These are phyloP conservation scores for Eupithecia centaureata DNA, from an alignment of 2,888 invertebrate genomes.

Conservation along the genomic window DNA sequence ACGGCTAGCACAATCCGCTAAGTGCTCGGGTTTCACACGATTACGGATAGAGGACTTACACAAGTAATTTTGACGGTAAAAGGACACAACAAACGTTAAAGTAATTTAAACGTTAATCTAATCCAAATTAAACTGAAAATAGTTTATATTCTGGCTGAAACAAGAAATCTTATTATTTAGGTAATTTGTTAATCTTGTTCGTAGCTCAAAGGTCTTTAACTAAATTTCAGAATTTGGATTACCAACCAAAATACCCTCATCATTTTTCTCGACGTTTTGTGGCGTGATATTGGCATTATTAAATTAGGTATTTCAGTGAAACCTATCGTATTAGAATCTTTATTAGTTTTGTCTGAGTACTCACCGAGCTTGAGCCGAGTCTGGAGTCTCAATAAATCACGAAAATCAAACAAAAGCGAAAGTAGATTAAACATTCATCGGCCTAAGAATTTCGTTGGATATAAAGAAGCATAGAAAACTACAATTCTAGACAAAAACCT, in stretches of 20 bases:
- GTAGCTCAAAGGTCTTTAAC: conserved; percentile 4
- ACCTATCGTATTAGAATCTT: conserved; percentile 8
- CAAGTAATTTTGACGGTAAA: neutral
- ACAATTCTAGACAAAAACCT: conserved; percentile 20
- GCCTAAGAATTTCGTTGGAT: conserved; percentile 13
- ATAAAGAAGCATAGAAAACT: conserved; percentile 6
- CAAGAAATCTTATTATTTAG: neutral
- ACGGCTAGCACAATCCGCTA: conserved; percentile 45
- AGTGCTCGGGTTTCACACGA: conserved; percentile 26
- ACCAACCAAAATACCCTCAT: conserved; percentile 25
- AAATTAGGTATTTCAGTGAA: conserved; percentile 15
- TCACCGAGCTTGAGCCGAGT: neutral
- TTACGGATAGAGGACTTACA: conserved; percentile 9
- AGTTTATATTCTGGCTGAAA: neutral
- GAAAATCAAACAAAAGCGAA: conserved; percentile 3
- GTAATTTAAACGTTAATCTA: neutral
- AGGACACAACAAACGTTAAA: neutral
- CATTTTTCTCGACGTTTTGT: conserved; percentile 26
- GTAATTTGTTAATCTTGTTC: conserved; percentile 15
- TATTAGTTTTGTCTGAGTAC: neutral
- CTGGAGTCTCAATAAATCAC: conserved; percentile 1
- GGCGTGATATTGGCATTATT: conserved; percentile 26
- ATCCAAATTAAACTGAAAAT: neutral
- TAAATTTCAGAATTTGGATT: conserved; percentile 20
- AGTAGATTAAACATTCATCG: neutral